Base-by-base conservation (phyloP, 1,140 invertebrate species). In the Brachystomella parvula region DNA sequence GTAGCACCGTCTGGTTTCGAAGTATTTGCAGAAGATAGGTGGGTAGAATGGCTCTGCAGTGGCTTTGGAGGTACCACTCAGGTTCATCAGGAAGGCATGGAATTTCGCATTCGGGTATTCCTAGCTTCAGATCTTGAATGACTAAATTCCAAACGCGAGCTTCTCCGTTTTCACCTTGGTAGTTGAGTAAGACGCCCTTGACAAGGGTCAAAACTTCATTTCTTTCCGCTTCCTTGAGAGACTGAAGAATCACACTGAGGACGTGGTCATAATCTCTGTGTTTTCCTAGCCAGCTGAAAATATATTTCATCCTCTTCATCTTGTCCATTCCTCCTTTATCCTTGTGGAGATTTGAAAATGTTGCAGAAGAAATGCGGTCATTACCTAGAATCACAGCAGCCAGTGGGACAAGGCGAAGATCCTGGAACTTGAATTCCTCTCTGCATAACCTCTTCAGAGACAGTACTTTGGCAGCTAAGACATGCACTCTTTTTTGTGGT, bases 301-400 rank as follows among this genome's bases (percentile, higher is more conserved):
- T 26, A 1, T 39, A 47, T 2, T 21, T 19, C 2, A 71, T 71
- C 28, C 59, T 32, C 3, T 61, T 35, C 15, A 30, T 1, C 30
- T 9, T 66, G n/a, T 53, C 49, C 15, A 26, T n/a, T n/a, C 61
- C 31, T 2, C 17, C n/a, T 32, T 66, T 56, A 15, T 2, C 30
- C 2, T 53, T 66, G 9, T 35, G 3, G 31, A 66, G 63, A 26
- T 62, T 64, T 3, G 26, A 21, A 64, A 68, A 63, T 24, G 47
- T 57, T 47, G 1, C n/a, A 6, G 35, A 49, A 9, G 63, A 44
- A 17, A 69, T 53, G 19, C 49, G 47, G 47, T 72, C 71, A 57
- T 72, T 72, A 33, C 71, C 71, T n/a, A 72, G 39, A 44, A 70
- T 53, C 2, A 70, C 61, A 2, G 66, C 68, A 49, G 57, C 60